Percentiles rank a stretch among this genome's conserved stretches.
Conservation (phyloP, 37 sponge, comb jelly and placozoan genomes). For the Oscarella lobularis region DNA sequence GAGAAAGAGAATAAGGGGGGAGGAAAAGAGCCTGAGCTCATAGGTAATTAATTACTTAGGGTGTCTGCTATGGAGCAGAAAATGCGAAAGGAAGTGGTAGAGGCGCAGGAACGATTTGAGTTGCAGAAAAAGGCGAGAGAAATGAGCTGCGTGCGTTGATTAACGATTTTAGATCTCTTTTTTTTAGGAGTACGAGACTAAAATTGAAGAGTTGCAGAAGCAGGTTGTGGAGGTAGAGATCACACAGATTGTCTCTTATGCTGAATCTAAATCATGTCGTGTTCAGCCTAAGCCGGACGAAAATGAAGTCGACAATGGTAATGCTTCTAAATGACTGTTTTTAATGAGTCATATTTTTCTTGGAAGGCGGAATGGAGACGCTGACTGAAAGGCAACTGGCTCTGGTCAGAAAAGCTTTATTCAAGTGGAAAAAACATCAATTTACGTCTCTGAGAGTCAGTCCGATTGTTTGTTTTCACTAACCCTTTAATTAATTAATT, state of each 20-base stretch:
- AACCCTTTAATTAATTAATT: not conserved
- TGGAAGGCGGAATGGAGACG: not conserved
- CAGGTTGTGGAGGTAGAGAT: conserved; percentile 7
- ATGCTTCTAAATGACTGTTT: too few species aligned
- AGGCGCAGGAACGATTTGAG: conserved; percentile 26
- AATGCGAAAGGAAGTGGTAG: not conserved
- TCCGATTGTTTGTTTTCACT: not conserved
- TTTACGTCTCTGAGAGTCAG: conserved; percentile 47
- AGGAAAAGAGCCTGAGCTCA: not conserved
- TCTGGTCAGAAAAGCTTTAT: conserved; percentile 8
- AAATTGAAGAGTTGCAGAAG: conserved; percentile 19
- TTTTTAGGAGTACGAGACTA: conserved; percentile 26
- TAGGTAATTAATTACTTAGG: not conserved
- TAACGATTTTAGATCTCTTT: too few species aligned
- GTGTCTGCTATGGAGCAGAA: not conserved
- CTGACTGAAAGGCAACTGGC: conserved; percentile 18
- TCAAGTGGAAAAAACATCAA: conserved; percentile 59
- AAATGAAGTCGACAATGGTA: not conserved
- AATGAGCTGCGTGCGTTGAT: too few species aligned
- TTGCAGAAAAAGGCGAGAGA: conserved; percentile 20
- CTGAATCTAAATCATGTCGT: too few species aligned
- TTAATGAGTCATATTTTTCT: too few species aligned
- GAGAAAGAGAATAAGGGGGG: too few species aligned
- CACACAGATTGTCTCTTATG: too few species aligned
- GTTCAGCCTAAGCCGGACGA: not conserved